Conservation (phyloP, 1,140 invertebrate genomes). For the Ceratina calcarata region DNA sequence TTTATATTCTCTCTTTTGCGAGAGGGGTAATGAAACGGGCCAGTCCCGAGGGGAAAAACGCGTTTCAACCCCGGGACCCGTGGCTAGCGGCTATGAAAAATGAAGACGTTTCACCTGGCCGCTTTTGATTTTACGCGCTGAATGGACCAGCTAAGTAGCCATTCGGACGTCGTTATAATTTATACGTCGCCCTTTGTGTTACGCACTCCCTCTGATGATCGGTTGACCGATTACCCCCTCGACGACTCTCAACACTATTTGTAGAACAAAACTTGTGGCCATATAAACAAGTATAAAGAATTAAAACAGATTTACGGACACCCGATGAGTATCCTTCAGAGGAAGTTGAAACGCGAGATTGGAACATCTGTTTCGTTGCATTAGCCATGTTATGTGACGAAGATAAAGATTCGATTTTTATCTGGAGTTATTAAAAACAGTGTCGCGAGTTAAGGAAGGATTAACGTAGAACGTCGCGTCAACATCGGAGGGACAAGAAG, state of each 20-base stretch:
- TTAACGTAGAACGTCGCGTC: too few relatives aligned
- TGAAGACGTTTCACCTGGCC: slow-evolving; percentile 48
- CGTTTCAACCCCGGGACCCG: slow-evolving; percentile 1
- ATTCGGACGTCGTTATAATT: slow-evolving; percentile 32
- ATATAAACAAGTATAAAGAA: too few relatives aligned
- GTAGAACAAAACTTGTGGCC: too few relatives aligned
- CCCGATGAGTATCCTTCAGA: too few relatives aligned
- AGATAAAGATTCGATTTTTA: too few relatives aligned
- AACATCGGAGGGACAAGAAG: too few relatives aligned
- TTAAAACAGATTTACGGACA: too few relatives aligned
- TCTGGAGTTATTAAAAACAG: too few relatives aligned
- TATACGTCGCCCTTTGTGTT: slow-evolving; percentile 26
- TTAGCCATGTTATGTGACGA: too few relatives aligned
- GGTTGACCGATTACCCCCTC: neutral
- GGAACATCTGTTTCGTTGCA: too few relatives aligned
- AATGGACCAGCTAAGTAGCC: slow-evolving; percentile 34
- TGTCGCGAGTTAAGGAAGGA: too few relatives aligned
- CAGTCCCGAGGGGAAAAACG: slow-evolving; percentile 16
- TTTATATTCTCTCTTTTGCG: slow-evolving; percentile 45
- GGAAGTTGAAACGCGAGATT: too few relatives aligned
- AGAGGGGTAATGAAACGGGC: slow-evolving; percentile 37
- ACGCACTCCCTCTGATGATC: neutral
- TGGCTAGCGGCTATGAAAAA: slow-evolving; percentile 28
- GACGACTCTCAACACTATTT: neutral
- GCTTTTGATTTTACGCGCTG: slow-evolving; percentile 47